Conservation (phyloP, 1,140 invertebrate genomes). For the Eurosta solidaginis region DNA sequence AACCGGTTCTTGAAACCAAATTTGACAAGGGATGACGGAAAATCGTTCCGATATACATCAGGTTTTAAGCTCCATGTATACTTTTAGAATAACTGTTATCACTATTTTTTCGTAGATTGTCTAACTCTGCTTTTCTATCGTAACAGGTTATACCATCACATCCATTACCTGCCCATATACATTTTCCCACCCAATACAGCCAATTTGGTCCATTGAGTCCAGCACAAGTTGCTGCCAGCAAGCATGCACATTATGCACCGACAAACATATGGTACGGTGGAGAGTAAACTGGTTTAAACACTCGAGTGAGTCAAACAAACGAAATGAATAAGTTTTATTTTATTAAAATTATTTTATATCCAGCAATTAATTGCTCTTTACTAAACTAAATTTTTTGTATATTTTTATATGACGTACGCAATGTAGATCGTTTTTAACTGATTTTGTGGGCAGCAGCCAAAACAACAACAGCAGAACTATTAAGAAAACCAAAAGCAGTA, state of each 20-base stretch:
- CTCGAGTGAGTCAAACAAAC: constrained; percentile 54
- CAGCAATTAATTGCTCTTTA: not conserved
- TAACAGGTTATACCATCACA: constrained; percentile 66
- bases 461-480: constrained; percentile 34
- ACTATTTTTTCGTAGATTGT: too few relatives aligned
- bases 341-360: not conserved
- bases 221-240: constrained; percentile 65
- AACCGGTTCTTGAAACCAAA: too few relatives aligned
- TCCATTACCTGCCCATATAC: constrained; percentile 84
- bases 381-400: not conserved
- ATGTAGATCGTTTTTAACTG: constrained; percentile 21
- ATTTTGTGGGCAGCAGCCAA: constrained; percentile 30
- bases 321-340: not conserved
- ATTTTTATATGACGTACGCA: too few relatives aligned
- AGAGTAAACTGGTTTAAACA: constrained; percentile 52
- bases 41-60: too few relatives aligned
- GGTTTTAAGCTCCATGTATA: too few relatives aligned
- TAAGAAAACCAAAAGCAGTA: not conserved
- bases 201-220: constrained; percentile 73
- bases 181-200: constrained; percentile 70
- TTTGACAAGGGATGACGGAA: too few relatives aligned
- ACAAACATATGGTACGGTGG: constrained; percentile 78
- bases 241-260: constrained; percentile 72
- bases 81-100: too few relatives aligned
- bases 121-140: constrained; percentile 4